Evolutionary conservation across 2,888 invertebrate genomes (phyloP), one percentile per base, ranked within the genome.

Genomic region (Eurytoma californica): DNA sequence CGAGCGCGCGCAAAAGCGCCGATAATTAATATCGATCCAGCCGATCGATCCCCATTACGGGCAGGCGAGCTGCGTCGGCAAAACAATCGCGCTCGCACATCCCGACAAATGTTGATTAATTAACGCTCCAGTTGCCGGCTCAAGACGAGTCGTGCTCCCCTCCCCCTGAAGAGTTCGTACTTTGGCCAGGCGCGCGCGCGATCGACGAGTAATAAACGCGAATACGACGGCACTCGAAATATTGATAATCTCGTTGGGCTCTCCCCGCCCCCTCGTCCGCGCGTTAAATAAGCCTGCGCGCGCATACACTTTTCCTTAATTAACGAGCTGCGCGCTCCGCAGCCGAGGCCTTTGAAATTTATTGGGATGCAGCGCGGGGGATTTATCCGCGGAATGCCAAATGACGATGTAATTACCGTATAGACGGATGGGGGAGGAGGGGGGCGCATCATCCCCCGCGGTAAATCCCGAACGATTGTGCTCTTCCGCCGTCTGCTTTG

Each of bases 61-160:
- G 18, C 72, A 12, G 4, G 13, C 12, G 49, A 12, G 47, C 14
- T 39, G 20, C 30, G 18, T 53, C 30, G 4, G 55, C 65, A 65
- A 77, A 70, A 77, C 70, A 77, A 77, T 77, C 18, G 63, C 75
- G 51, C 30, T 18, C 69, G 47, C 20, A 55, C 65, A 39, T 77
- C 76, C 65, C 76, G 69, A 69, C 70, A 69, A 69, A 77, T 63
- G 76, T 70, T 77, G 70, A 77, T 77, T 77, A 77, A 77, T 77
- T 70, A 77, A 77, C 47, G 75, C 30, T 60, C 68, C 28, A 57
- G 66, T 58, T 66, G 16, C 51, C 16, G 18, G n/a, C 24, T n/a
- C 30, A 51, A 18, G n/a, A 65, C 65, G 69, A 70, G 69, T 63
- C 39, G 9, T 9, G 9, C 39, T 7, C 30, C 39, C 9, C 9